Evolutionary conservation across 2,888 invertebrate species (phyloP).

Genomic region (Lymantria dispar): DNA sequence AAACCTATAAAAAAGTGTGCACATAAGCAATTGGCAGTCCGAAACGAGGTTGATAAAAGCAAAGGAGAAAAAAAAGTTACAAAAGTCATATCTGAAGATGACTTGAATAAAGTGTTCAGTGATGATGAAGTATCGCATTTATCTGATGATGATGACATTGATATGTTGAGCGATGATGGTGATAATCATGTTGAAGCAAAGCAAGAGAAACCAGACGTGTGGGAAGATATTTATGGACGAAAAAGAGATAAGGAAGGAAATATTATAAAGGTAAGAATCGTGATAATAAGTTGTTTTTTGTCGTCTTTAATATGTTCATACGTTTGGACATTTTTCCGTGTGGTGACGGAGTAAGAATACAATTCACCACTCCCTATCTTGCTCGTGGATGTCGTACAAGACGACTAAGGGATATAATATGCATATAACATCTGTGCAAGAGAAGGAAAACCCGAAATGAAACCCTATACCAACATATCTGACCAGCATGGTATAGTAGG

Average conservation of each 20-base stretch:
- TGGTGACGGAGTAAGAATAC: too few relatives aligned
- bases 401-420: too few relatives aligned
- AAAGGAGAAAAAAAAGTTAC: conserved; percentile 31
- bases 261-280: conserved; percentile 82
- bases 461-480: too few relatives aligned
- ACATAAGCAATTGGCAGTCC: background rate
- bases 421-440: too few relatives aligned
- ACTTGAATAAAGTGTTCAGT: conserved; percentile 65
- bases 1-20: background rate
- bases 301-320: background rate
- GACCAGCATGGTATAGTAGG: too few relatives aligned
- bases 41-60: conserved; percentile 8
- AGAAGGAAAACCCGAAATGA: too few relatives aligned
- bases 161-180: conserved; percentile 20
- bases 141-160: conserved; percentile 54
- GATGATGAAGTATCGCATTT: conserved; percentile 74
- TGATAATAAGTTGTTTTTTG: background rate
- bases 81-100: conserved; percentile 53
- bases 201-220: conserved; percentile 68
- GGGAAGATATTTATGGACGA: conserved; percentile 98
- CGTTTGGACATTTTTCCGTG: too few relatives aligned
- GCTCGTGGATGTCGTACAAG: too few relatives aligned
- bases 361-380: too few relatives aligned
- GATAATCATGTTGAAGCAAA: conserved; percentile 36
- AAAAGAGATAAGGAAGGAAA: conserved; percentile 91